These are phyloP conservation scores for Mallotus villosus DNA, from an alignment of 2,797 vertebrate species.

Conservation along the genomic window DNA sequence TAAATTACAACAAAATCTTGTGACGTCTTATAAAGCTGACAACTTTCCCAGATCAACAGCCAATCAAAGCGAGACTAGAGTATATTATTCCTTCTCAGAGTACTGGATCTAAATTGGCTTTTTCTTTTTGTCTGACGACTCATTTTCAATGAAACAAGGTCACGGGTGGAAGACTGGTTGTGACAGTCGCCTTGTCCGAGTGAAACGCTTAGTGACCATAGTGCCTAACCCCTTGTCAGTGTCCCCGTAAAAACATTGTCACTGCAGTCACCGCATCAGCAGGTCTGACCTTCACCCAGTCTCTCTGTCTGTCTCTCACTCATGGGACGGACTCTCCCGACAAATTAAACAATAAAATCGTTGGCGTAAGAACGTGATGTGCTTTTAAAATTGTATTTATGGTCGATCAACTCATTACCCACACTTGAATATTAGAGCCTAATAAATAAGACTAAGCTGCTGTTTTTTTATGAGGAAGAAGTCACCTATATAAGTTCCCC, in stretches of 20 bases:
- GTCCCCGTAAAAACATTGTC: slow-evolving; percentile 24
- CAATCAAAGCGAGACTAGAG: slow-evolving; percentile 30
- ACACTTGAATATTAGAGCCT: neutral
- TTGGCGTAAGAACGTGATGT: neutral
- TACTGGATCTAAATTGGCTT: slow-evolving; percentile 39
- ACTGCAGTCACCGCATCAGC: slow-evolving; percentile 16
- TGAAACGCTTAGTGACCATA: slow-evolving; percentile 67
- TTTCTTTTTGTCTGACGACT: slow-evolving; percentile 48
- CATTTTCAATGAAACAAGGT: slow-evolving; percentile 44
- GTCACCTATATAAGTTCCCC: neutral
- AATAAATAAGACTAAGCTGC: too few relatives aligned
- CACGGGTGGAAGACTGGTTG: slow-evolving; percentile 40
- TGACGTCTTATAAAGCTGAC: slow-evolving; percentile 33
- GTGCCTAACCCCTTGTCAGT: slow-evolving; percentile 72
- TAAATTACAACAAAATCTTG: neutral
- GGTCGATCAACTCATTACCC: too few relatives aligned
- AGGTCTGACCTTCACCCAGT: slow-evolving; percentile 1
- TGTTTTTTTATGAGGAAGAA: neutral
- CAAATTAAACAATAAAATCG: neutral
- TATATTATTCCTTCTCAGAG: slow-evolving; percentile 42
- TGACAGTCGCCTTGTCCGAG: slow-evolving; percentile 49
- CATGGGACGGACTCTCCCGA: slow-evolving; percentile 10
- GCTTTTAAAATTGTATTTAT: neutral
- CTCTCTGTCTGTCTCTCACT: slow-evolving; percentile 2
- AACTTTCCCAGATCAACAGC: slow-evolving; percentile 30